Percentiles rank a stretch among this genome's conserved stretches.
Evolutionary conservation across 1,140 invertebrate genomes (phyloP).

Genomic region (Macrotrachela quadricornifera): DNA sequence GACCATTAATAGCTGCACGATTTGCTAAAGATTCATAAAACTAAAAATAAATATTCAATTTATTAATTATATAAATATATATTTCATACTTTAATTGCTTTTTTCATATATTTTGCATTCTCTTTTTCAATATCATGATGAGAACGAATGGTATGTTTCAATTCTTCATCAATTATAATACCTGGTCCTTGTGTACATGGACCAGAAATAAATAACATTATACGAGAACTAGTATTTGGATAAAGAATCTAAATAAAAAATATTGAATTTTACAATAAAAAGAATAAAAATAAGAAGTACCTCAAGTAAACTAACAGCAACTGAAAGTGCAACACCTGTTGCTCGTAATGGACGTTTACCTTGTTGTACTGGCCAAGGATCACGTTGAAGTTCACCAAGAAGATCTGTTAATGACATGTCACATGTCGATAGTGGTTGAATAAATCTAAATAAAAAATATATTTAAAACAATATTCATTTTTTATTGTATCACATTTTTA

Average conservation of each 20-base stretch:
- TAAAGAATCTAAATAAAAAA: conserved; percentile 41
- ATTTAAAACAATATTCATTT: too few species aligned
- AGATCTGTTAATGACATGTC: conserved; percentile 85
- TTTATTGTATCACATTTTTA: too few species aligned
- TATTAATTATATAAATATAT: too few species aligned
- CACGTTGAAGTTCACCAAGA: conserved; percentile 74
- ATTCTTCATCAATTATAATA: conserved; percentile 83
- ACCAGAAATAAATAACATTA: conserved; percentile 95
- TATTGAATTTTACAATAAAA: too few species aligned
- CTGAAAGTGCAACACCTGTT: conserved; percentile 79
- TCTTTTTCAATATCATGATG: conserved; percentile 99
- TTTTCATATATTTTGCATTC: conserved; percentile 94
- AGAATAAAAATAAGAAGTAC: conserved; percentile 16
- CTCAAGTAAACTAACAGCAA: conserved; percentile 86
- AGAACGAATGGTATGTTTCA: conserved; percentile 91
- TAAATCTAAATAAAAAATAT: conserved; percentile 44
- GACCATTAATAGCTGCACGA: conserved; percentile 75
- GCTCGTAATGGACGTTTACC: conserved; percentile 78
- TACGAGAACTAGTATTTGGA: conserved; percentile 81
- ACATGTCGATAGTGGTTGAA: conserved; percentile 83
- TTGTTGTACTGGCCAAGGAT: conserved; percentile 86
- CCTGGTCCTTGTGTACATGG: conserved; percentile 93
- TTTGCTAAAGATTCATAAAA: conserved; percentile 80
- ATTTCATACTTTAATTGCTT: conserved; percentile 52
- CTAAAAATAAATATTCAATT: background rate